Evolutionary conservation across 2,888 invertebrate species (phyloP).

Genomic region (Philaethria dido): DNA sequence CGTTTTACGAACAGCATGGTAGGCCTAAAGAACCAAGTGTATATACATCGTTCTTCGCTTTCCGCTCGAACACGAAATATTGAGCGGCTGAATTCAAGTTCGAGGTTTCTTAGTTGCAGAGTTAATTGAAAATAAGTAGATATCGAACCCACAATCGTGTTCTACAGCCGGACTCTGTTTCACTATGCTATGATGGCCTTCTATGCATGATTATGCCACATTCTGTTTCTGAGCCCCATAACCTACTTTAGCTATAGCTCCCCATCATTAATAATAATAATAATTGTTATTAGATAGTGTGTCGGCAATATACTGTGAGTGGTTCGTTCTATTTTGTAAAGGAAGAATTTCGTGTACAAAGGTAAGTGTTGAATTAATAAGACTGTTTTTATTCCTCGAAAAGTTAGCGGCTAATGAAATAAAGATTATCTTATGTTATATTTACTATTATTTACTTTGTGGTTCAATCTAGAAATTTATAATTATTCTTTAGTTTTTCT

Average conservation of each 20-base stretch:
- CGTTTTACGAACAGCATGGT: too few species aligned
- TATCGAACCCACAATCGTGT: not conserved
- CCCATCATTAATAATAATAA: slow-evolving; percentile 78
- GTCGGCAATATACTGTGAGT: slow-evolving; percentile 70
- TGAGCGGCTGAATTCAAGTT: too few species aligned
- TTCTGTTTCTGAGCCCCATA: slow-evolving; percentile 47
- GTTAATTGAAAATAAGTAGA: too few species aligned
- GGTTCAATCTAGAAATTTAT: too few species aligned
- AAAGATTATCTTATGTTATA: not conserved
- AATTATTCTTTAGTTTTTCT: too few species aligned
- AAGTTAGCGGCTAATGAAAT: not conserved
- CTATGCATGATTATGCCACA: slow-evolving; percentile 34
- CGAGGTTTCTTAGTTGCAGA: too few species aligned
- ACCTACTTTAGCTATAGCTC: slow-evolving; percentile 55
- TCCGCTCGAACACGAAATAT: too few species aligned
- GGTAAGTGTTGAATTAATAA: slow-evolving; percentile 18
- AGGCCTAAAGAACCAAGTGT: too few species aligned
- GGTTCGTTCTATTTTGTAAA: slow-evolving; percentile 67
- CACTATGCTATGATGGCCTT: not conserved
- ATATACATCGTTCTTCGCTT: too few species aligned
- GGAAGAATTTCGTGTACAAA: slow-evolving; percentile 55
- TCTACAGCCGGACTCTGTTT: not conserved
- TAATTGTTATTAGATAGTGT: slow-evolving; percentile 59
- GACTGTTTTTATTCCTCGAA: slow-evolving; percentile 2
- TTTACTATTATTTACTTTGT: too few species aligned